Percentiles rank a stretch among this genome's conserved stretches.
Conservation (phyloP, 1,140 invertebrate genomes). For the Drosophila willistoni region DNA sequence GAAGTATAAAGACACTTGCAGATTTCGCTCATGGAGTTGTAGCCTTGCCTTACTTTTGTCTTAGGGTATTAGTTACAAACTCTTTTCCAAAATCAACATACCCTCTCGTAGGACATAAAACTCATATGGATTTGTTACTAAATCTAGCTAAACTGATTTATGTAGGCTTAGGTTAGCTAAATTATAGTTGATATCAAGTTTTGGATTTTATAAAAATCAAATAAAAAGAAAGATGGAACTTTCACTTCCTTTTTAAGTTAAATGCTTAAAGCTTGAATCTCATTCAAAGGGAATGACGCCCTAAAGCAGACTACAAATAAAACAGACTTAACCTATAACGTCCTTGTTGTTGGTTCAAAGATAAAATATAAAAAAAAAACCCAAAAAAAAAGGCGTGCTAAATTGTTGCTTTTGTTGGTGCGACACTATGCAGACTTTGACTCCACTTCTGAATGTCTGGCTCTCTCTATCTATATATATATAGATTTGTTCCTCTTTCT, state of each 20-base stretch:
- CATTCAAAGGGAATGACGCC: constrained; percentile 32
- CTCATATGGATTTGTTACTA: constrained; percentile 66
- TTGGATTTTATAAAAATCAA: not conserved
- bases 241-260: constrained; percentile 34
- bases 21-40: too few relatives aligned
- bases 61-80: not conserved
- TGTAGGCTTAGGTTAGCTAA: constrained; percentile 55
- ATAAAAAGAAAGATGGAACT: constrained; percentile 4
- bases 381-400: constrained; percentile 58
- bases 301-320: constrained; percentile 52
- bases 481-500: not conserved
- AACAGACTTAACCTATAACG: constrained; percentile 20
- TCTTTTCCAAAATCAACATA: not conserved
- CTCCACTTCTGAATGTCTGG: constrained; percentile 44
- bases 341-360: constrained; percentile 35
- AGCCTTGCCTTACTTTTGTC: too few relatives aligned
- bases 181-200: constrained; percentile 8
- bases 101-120: constrained; percentile 21
- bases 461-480: not conserved
- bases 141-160: constrained; percentile 55
- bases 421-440: constrained; percentile 49
- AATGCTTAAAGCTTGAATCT: constrained; percentile 17
- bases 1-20: too few relatives aligned
- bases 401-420: constrained; percentile 61
- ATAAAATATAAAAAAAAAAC: not conserved